Evolutionary conservation across 2,797 vertebrate species (phyloP).

Genomic region (Microchirus variegatus): DNA sequence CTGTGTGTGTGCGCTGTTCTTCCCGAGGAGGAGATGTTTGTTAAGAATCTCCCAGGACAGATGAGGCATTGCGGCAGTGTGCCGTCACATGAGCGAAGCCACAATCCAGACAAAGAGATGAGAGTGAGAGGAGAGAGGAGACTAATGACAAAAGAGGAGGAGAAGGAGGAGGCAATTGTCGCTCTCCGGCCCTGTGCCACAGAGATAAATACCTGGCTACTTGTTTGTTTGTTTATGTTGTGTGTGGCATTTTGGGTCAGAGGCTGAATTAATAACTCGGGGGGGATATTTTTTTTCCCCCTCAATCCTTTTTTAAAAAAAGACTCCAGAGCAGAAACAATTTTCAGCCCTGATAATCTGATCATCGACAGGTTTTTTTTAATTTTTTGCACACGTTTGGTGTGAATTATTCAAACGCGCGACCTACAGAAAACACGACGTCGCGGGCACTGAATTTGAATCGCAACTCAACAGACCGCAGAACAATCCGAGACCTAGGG

Average conservation of each 20-base stretch:
- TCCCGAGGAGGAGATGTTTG: conserved; percentile 65
- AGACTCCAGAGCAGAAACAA: no score
- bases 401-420: no score
- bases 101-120: conserved; percentile 75
- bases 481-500: no score
- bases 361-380: no score
- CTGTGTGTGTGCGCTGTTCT: conserved; percentile 22
- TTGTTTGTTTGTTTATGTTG: conserved; percentile 56
- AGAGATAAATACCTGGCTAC: conserved; percentile 61
- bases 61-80: conserved; percentile 76
- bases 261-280: conserved; percentile 1
- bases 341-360: no score
- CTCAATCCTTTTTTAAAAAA: no score
- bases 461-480: no score
- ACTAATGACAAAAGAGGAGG: conserved; percentile 37
- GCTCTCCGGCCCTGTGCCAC: conserved; percentile 48
- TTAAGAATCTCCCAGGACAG: conserved; percentile 74
- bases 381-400: no score
- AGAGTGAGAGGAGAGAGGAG: conserved; percentile 43
- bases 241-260: conserved; percentile 26
- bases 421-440: no score
- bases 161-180: conserved; percentile 28
- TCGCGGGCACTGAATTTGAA: no score
- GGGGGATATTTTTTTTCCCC: not conserved
- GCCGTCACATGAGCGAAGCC: conserved; percentile 69